Conservation (phyloP, 1,140 invertebrate species). For the Zaprionus vittiger region DNA sequence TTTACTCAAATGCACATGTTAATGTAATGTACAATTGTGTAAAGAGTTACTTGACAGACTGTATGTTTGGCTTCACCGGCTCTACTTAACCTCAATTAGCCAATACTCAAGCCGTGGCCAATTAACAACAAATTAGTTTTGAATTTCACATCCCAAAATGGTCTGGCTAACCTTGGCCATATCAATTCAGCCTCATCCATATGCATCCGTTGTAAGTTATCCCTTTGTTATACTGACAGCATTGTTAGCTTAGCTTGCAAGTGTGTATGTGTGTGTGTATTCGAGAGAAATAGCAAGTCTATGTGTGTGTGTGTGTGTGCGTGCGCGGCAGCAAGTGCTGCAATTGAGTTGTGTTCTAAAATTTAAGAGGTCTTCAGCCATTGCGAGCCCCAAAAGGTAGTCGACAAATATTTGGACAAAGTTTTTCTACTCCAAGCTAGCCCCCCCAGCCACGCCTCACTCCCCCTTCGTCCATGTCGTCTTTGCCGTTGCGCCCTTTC, state of each 20-base stretch:
- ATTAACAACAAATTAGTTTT: neutral
- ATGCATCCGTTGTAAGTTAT: conserved; percentile 26
- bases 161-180: neutral
- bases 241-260: conserved; percentile 1
- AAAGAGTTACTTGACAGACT: too few species aligned
- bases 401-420: conserved; percentile 46
- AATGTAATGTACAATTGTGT: too few species aligned
- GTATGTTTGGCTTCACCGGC: too few species aligned
- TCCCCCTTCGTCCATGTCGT: neutral
- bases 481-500: neutral
- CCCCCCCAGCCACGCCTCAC: neutral
- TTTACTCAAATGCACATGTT: too few species aligned
- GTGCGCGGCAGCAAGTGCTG: conserved; percentile 17
- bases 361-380: conserved; percentile 25
- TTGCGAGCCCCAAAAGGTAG: conserved; percentile 30
- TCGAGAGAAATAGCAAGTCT: neutral
- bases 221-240: conserved; percentile 20
- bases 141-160: neutral
- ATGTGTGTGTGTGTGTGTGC: neutral
- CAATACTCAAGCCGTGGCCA: too few species aligned
- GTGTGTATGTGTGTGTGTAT: neutral
- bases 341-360: conserved; percentile 33
- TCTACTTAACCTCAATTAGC: too few species aligned
- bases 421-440: conserved; percentile 13
- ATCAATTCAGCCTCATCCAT: neutral